Evolutionary conservation across 2,797 vertebrate species (phyloP).

Genomic region (Sciaenops ocellatus): DNA sequence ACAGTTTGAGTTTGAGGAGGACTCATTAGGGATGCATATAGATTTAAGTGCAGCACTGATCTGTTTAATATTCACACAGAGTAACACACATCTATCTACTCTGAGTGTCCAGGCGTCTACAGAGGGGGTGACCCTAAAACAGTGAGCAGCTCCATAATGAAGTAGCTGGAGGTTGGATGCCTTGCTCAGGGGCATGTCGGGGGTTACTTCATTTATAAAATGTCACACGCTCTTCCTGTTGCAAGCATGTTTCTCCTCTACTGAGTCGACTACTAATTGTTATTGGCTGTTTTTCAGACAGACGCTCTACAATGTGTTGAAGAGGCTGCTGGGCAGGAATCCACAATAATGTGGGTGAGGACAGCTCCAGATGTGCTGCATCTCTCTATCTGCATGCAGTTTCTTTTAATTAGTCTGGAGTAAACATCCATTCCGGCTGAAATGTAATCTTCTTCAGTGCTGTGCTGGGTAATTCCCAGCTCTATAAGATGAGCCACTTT

Average conservation of each 20-base stretch:
- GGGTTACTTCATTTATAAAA: background rate
- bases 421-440: constrained; percentile 49
- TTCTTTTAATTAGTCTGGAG: constrained; percentile 58
- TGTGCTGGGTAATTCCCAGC: constrained; percentile 50
- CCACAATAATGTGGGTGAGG: constrained; percentile 26
- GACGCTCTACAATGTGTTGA: constrained; percentile 13
- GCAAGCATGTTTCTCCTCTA: background rate
- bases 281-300: constrained; percentile 34
- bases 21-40: background rate
- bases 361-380: constrained; percentile 34
- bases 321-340: constrained; percentile 34
- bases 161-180: constrained; percentile 2
- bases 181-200: constrained; percentile 16
- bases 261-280: constrained; percentile 9
- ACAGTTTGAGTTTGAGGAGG: background rate
- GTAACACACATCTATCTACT: background rate
- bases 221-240: background rate
- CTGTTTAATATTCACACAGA: constrained; percentile 56
- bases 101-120: constrained; percentile 15
- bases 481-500: constrained; percentile 27
- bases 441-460: constrained; percentile 46
- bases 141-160: constrained; percentile 11
- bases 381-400: constrained; percentile 28
- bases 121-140: constrained; percentile 4
- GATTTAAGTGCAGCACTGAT: constrained; percentile 25